These are phyloP conservation scores for Trichomycterus rosablanca DNA, from an alignment of 2,113 vertebrate genomes.

Conservation along the genomic window DNA sequence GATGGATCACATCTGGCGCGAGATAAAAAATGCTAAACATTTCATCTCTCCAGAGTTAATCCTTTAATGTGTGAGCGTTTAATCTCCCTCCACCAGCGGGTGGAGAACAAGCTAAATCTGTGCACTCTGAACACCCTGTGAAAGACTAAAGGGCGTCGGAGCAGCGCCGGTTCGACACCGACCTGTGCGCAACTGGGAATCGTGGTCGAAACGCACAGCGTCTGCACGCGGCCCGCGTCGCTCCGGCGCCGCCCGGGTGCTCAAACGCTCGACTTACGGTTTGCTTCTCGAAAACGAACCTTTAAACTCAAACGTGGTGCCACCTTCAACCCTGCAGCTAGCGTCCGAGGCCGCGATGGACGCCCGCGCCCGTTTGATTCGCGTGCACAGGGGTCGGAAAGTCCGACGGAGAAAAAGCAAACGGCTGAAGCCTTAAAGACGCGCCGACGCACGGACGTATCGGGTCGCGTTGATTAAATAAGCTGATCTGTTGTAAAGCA, in stretches of 20 bases:
- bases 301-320: not conserved
- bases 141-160: slow-evolving; percentile 13
- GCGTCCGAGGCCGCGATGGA: slow-evolving; percentile 43
- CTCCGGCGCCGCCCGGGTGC: slow-evolving; percentile 56
- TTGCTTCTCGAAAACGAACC: slow-evolving; percentile 52
- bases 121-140: slow-evolving; percentile 20
- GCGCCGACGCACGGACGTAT: too few species aligned
- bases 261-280: slow-evolving; percentile 55
- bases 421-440: too few species aligned
- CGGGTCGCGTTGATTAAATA: too few species aligned
- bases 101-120: slow-evolving; percentile 1
- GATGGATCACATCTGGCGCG: too few species aligned
- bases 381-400: slow-evolving; percentile 45
- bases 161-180: slow-evolving; percentile 14
- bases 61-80: slow-evolving; percentile 17
- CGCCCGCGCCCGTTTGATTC: slow-evolving; percentile 33
- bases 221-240: slow-evolving; percentile 13
- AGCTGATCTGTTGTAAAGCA: slow-evolving; percentile 19
- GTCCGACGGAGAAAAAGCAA: not conserved
- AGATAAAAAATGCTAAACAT: too few species aligned
- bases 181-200: slow-evolving; percentile 11
- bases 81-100: slow-evolving; percentile 29
- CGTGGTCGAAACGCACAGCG: slow-evolving; percentile 11
- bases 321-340: slow-evolving; percentile 58
- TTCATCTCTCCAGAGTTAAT: too few species aligned